These are phyloP conservation scores for Aulostomus chinensis DNA, from an alignment of 2,797 vertebrate genomes.

Conservation along the genomic window DNA sequence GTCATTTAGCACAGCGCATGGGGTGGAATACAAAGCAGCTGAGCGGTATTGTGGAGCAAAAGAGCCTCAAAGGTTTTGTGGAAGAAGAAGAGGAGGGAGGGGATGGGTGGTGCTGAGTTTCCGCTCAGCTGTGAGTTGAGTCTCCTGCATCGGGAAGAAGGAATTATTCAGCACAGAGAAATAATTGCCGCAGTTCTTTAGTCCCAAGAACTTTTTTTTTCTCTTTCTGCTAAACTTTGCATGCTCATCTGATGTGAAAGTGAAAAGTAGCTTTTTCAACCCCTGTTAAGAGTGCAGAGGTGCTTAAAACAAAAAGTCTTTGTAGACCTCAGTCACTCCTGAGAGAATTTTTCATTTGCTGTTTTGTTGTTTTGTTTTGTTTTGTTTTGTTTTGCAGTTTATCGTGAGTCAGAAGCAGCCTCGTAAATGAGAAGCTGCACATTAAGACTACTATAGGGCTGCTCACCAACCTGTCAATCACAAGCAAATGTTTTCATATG, in stretches of 20 bases:
- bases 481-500: no score
- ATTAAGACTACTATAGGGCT: no score
- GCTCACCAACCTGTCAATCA: no score
- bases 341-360: conserved; percentile 22
- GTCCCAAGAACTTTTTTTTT: conserved; percentile 2
- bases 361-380: no score
- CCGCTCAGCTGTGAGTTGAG: conserved; percentile 10
- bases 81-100: conserved; percentile 7
- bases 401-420: no score
- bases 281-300: conserved; percentile 23
- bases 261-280: conserved; percentile 26
- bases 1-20: conserved; percentile 33
- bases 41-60: conserved; percentile 32
- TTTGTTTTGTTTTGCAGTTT: no score
- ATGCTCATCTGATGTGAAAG: conserved; percentile 29
- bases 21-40: conserved; percentile 60
- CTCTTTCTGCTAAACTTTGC: conserved; percentile 33
- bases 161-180: conserved; percentile 37
- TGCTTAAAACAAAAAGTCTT: conserved; percentile 11
- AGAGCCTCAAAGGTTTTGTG: conserved; percentile 36
- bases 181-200: conserved; percentile 50
- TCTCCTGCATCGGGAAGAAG: conserved; percentile 7
- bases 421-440: no score
- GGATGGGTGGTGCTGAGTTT: conserved; percentile 6
- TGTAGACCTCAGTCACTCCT: conserved; percentile 13